phyloP scores from a whole-genome alignment of 1,140 invertebrate genomes.

The Trachymyrmex cornetzi region DNA sequence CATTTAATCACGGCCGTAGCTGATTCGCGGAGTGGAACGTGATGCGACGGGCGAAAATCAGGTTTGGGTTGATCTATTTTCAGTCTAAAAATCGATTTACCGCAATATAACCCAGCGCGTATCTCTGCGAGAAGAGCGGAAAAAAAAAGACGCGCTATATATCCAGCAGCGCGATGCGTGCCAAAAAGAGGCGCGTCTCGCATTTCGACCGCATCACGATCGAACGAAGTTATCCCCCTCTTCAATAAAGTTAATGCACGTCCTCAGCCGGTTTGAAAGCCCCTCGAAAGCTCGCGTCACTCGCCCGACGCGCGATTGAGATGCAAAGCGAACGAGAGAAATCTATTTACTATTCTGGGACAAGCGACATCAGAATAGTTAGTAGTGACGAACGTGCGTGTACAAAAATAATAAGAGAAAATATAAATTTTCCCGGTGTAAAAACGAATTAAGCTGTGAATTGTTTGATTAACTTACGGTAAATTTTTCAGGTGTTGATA shows the following conservation, averaged over 20 bases:
- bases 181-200: conserved; percentile 60
- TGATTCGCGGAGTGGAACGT: conserved; percentile 49
- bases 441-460: neutral
- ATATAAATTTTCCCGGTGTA: neutral
- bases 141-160: conserved; percentile 14
- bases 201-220: conserved; percentile 62
- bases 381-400: neutral
- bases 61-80: conserved; percentile 50
- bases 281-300: conserved; percentile 42
- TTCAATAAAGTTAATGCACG: conserved; percentile 70
- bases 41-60: conserved; percentile 53
- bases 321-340: conserved; percentile 39
- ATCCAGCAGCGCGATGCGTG: conserved; percentile 34
- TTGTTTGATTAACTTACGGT: neutral
- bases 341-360: conserved; percentile 48
- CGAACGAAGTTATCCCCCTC: conserved; percentile 65
- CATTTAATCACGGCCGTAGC: conserved; percentile 53
- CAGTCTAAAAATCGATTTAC: conserved; percentile 56
- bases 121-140: neutral
- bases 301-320: conserved; percentile 38
- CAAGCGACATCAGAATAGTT: conserved; percentile 41
- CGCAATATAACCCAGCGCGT: conserved; percentile 41
- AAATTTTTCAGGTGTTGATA: neutral
- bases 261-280: conserved; percentile 57
- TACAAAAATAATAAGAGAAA: neutral